Conservation (phyloP, 2,797 vertebrate genomes). For the Sebastes glaucus region DNA sequence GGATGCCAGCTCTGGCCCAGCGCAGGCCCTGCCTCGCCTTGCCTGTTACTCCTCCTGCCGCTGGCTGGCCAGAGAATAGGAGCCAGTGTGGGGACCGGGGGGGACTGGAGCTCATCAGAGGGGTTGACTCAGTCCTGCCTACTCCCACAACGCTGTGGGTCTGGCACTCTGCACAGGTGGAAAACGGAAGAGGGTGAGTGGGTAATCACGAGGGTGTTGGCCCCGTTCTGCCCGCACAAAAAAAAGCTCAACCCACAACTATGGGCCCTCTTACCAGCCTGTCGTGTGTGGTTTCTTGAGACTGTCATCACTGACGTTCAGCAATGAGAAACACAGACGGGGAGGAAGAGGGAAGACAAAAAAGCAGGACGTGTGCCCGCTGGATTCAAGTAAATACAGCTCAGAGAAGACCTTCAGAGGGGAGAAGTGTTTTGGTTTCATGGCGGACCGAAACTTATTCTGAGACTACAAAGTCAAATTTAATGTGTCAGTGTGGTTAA, state of each 20-base stretch:
- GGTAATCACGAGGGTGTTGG: constrained; percentile 78
- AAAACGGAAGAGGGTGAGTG: constrained; percentile 77
- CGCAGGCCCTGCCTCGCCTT: constrained; percentile 13
- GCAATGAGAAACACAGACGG: constrained; percentile 71
- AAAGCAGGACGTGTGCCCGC: constrained; percentile 27
- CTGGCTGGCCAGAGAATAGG: constrained; percentile 51
- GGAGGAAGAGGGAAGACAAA: constrained; percentile 37
- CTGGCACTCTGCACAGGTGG: constrained; percentile 79
- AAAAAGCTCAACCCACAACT: constrained; percentile 67
- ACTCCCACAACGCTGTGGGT: constrained; percentile 67
- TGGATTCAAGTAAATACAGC: constrained; percentile 28
- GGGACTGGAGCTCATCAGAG: constrained; percentile 74
- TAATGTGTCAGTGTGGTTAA: constrained; percentile 44
- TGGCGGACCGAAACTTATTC: constrained; percentile 27
- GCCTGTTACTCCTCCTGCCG: constrained; percentile 56
- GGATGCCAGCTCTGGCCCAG: constrained; percentile 39
- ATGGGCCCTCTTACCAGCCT: constrained; percentile 72
- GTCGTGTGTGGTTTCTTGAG: constrained; percentile 68
- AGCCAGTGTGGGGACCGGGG: constrained; percentile 59
- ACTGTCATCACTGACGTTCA: constrained; percentile 68
- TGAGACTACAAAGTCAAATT: constrained; percentile 54
- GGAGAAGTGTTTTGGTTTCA: constrained; percentile 52
- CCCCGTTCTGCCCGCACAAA: constrained; percentile 63
- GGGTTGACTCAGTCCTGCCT: constrained; percentile 69
- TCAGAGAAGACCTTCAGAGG: constrained; percentile 14